Base-by-base conservation (phyloP, 2,888 invertebrate species). In the Drosophila diplacantha region DNA sequence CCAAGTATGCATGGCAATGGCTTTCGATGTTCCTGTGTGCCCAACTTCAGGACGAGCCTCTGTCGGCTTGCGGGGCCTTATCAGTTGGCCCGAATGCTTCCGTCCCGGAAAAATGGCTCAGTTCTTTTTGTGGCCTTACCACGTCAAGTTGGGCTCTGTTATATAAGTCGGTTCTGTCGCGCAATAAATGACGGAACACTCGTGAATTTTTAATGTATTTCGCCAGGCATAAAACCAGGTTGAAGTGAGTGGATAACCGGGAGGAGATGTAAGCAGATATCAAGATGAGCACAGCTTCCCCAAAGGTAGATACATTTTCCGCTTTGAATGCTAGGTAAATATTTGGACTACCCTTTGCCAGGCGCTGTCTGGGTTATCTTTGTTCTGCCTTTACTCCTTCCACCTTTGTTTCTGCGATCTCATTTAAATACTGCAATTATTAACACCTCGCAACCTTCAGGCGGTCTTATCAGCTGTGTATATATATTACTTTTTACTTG, bases 41-140 rank as follows among this genome's bases (percentile, higher is more conserved):
- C 37, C 44, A 18, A 56, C 32, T 47, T 35, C 39, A 38, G 60
- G 49, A 41, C 18, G 43, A 38, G 20, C 26, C 22, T 46, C 46
- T 34, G 61, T 47, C 35, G 54, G 54, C 35, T 54, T 14, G 44
- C n/a, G 18, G 35, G 14, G 46, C 56, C 62, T 71, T 83, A 74
- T 83, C 81, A 80, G 57, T 71, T 47, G 60, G 46, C 49, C 29
- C 46, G 49, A 50, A 39, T 59, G 56, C 53, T 55, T 56, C 72
- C 56, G 64, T 67, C 32, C 53, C 31, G 49, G 41, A 58, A 59
- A 58, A 65, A 63, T 43, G 46, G 57, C 53, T 65, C 69, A 73
- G 70, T 77, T 47, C 56, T 61, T 63, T 52, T 26, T 53, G 68
- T 41, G 60, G 73, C 56, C 65, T 81, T 65, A 57, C 35, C 24